A percentile compares a stretch with the other conserved stretches of the same genome.
phyloP scores from a whole-genome alignment of 1,140 invertebrate genomes.

The Hypothenemus hampei region DNA sequence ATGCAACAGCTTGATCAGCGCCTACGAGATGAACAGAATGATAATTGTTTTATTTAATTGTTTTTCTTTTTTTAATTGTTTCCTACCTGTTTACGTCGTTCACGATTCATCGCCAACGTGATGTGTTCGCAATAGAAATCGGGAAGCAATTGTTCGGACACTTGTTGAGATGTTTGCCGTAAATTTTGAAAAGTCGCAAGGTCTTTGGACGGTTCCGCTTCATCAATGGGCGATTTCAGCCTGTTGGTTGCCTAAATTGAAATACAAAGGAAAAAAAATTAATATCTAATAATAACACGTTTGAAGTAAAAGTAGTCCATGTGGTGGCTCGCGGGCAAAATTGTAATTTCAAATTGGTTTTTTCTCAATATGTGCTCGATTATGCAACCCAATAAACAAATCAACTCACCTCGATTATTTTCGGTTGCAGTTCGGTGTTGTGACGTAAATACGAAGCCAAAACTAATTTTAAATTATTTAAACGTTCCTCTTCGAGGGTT shows the following conservation, averaged over 20 bases:
- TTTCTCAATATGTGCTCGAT: neutral
- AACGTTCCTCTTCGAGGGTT: constrained; percentile 82
- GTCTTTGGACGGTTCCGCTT: constrained; percentile 69
- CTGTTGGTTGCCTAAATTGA: constrained; percentile 63
- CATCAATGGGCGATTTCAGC: constrained; percentile 62
- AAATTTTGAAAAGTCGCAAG: constrained; percentile 61
- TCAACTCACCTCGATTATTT: constrained; percentile 52
- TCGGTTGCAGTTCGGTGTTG: constrained; percentile 70
- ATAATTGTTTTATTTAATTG: neutral
- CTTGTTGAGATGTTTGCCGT: constrained; percentile 50
- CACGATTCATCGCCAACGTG: constrained; percentile 87
- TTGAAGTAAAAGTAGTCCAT: too few species aligned
- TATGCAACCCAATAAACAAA: neutral
- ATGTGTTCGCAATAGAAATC: constrained; percentile 95
- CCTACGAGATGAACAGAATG: constrained; percentile 43
- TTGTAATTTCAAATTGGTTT: too few species aligned
- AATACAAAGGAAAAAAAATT: constrained; percentile 4
- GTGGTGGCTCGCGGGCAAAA: too few species aligned
- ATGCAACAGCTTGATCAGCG: constrained; percentile 75
- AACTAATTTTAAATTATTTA: constrained; percentile 74
- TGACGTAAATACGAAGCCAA: constrained; percentile 74
- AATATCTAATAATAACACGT: too few species aligned
- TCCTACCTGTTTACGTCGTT: constrained; percentile 64
- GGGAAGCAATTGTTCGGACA: constrained; percentile 76
- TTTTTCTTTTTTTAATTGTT: neutral